Percentiles rank a stretch among this genome's conserved stretches.
Conservation (phyloP, 2,888 invertebrate genomes). For the Escarpia spicata region DNA sequence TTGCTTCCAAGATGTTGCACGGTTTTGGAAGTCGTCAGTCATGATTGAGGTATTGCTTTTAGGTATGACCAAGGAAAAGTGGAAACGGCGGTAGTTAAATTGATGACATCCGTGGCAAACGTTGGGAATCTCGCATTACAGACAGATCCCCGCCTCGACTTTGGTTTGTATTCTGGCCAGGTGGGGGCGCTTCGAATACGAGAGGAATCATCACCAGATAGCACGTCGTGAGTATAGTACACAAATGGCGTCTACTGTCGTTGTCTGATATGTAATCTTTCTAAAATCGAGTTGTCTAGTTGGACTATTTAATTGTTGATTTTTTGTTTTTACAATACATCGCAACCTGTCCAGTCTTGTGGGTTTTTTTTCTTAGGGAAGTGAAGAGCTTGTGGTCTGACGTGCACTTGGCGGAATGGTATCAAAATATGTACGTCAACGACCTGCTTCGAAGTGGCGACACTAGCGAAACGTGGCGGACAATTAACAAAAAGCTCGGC, state of each 20-base stretch:
- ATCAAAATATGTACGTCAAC: background rate
- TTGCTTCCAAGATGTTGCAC: no score
- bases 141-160: background rate
- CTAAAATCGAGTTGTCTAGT: no score
- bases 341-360: no score
- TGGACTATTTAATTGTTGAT: no score
- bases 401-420: background rate
- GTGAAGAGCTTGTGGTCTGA: background rate
- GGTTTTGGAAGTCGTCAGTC: no score
- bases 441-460: background rate
- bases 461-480: background rate
- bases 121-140: background rate
- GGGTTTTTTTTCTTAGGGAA: background rate
- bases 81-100: background rate
- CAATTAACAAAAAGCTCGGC: background rate
- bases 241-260: no score
- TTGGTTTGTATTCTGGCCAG: background rate
- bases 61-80: background rate
- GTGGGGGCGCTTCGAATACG: background rate
- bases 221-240: background rate
- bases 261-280: no score
- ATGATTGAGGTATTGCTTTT: background rate
- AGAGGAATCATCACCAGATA: background rate
- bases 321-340: no score
- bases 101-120: background rate